phyloP scores from a whole-genome alignment of 2,113 vertebrate genomes.

The Galeopterus variegatus region DNA sequence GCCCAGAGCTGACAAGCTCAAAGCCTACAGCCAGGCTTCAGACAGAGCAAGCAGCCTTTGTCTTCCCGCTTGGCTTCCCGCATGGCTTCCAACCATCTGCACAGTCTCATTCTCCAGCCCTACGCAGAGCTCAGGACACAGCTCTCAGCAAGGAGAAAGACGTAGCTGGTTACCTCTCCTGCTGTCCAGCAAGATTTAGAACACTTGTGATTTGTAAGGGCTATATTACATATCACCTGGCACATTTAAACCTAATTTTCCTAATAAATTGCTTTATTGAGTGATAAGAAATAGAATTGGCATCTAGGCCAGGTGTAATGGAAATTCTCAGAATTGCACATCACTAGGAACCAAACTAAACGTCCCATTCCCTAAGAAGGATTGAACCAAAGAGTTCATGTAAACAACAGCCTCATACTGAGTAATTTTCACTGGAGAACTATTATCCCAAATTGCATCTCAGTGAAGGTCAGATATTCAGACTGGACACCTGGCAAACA shows the following conservation, averaged over 20 bases:
- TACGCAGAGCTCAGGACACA: not conserved
- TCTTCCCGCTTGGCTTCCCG: not conserved
- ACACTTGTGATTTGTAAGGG: constrained; percentile 71
- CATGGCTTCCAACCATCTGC: not conserved
- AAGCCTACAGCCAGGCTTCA: accelerated
- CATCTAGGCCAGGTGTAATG: constrained; percentile 84
- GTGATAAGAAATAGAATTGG: constrained; percentile 83
- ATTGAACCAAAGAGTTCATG: constrained; percentile 57
- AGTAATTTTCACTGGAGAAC: constrained; percentile 79
- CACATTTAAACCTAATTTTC: constrained; percentile 78
- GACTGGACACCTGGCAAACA: constrained; percentile 55
- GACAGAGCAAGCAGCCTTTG: not conserved
- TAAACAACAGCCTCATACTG: constrained; percentile 78
- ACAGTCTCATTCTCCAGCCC: not conserved
- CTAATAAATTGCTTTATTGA: constrained; percentile 85
- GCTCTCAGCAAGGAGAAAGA: constrained; percentile 1
- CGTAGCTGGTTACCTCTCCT: constrained; percentile 63
- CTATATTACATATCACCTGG: constrained; percentile 72
- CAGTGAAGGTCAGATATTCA: constrained; percentile 52
- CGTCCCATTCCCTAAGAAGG: constrained; percentile 52
- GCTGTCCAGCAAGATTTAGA: constrained; percentile 71
- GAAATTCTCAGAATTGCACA: constrained; percentile 79
- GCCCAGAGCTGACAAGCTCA: not conserved
- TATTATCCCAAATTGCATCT: constrained; percentile 69
- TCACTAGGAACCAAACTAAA: constrained; percentile 69